Conservation (phyloP, 2,113 vertebrate genomes). For the Pangasianodon hypophthalmus region DNA sequence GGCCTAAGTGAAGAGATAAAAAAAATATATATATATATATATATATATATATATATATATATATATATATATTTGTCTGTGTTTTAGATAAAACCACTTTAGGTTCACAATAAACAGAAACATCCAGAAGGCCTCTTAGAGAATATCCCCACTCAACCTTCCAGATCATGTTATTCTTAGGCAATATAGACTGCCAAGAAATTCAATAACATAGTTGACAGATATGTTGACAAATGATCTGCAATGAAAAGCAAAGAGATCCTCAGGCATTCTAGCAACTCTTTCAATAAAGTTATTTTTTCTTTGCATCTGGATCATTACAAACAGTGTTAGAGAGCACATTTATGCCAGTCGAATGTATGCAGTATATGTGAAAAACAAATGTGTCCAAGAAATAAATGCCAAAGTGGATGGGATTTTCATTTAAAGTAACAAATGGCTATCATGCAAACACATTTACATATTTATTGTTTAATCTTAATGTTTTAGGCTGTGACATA, state of each 20-base stretch:
- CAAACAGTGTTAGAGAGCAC: not conserved
- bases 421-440: not conserved
- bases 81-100: not conserved
- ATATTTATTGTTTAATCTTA: not conserved
- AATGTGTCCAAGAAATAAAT: not conserved
- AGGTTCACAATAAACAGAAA: not conserved
- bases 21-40: too few relatives aligned
- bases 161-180: not conserved
- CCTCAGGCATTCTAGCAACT: not conserved
- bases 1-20: not conserved
- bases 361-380: too few relatives aligned
- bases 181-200: conserved; percentile 17
- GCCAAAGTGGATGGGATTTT: not conserved
- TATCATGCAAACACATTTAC: not conserved
- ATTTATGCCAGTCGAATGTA: not conserved
- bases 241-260: conserved; percentile 15
- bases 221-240: conserved; percentile 21
- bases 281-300: not conserved
- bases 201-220: conserved; percentile 7
- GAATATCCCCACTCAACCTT: not conserved
- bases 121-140: not conserved
- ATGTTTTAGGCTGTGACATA: not conserved
- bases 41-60: too few relatives aligned
- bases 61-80: too few relatives aligned
- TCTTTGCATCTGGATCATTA: not conserved